Evolutionary conservation across 2,113 vertebrate species (phyloP), one percentile per base, ranked within the genome.

Genomic region (Pelodiscus sinensis): DNA sequence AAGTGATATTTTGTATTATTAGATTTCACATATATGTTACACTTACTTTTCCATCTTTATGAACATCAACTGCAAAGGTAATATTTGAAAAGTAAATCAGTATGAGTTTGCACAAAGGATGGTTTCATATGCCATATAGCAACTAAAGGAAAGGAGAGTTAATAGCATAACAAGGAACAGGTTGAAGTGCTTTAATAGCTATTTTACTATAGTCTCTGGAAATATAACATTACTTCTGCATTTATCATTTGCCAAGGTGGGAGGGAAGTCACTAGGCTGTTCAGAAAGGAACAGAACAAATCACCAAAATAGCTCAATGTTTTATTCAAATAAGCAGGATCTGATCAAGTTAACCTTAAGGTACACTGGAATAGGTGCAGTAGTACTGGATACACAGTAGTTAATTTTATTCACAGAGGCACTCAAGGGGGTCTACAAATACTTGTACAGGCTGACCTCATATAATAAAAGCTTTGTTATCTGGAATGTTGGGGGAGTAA

Each of bases 81-180:
- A 58, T 85, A 87, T 35, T 55, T 56, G 35, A 89, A 92, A 96
- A 82, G 2, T 9, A 73, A 89, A 89, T 19, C 16, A 83, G 94
- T 95, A 87, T 21, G 1, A 35, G 56, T 57, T 75, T 85, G 12
- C 55, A 15, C 1, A 7, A 68, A 73, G 94, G 9, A 2, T 84
- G 8, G 0, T 14, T 86, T 16, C 88, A 29, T 87, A 24, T 88
- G 29, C 22, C 55, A 3, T 38, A 22, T 56, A 57, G 18, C 60
- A 62, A 21, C 4, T 50, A 91, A 92, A 94, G 1, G 4, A 82
- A 88, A 27, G 19, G 85, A 92, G 19, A 35, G 12, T 73, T 91
- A 86, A 91, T 52, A 9, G 51, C 38, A 16, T 57, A 91, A 65
- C 18, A 89, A 93, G 73, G 19, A 19, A 52, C 35, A 85, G 31